These are phyloP conservation scores for Platycnemis pennipes DNA, from an alignment of 2,888 invertebrate genomes.

Conservation along the genomic window DNA sequence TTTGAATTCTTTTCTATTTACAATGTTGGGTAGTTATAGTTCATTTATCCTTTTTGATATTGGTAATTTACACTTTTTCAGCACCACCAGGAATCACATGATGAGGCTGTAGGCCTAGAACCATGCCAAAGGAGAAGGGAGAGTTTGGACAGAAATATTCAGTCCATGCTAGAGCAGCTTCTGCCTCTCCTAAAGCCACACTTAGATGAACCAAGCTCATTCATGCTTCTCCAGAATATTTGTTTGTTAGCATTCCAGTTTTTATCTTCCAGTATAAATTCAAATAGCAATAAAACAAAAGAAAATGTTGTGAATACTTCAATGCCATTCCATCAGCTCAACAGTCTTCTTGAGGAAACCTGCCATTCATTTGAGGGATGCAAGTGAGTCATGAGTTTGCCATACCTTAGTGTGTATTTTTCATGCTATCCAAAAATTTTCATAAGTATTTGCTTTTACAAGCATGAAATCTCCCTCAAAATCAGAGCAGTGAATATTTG, in stretches of 20 bases:
- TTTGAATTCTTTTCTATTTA: no score
- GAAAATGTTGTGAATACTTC: constrained; percentile 75
- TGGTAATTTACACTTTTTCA: not conserved
- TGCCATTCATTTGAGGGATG: constrained; percentile 79
- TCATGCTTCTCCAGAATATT: constrained; percentile 73
- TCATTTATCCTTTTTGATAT: not conserved
- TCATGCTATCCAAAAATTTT: no score
- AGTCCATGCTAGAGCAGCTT: constrained; percentile 80
- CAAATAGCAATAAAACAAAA: constrained; percentile 55
- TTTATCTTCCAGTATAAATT: constrained; percentile 42
- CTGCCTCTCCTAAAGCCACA: constrained; percentile 81
- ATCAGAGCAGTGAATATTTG: no score
- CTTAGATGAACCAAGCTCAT: constrained; percentile 78
- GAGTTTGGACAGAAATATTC: constrained; percentile 73
- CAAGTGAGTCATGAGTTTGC: constrained; percentile 76
- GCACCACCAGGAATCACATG: not conserved
- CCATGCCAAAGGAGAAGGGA: constrained; percentile 10
- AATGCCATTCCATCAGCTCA: constrained; percentile 79
- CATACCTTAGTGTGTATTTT: no score
- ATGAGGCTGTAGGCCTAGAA: not conserved
- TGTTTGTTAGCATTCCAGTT: constrained; percentile 73
- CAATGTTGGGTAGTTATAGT: not conserved
- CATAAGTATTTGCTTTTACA: no score
- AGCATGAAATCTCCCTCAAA: no score
- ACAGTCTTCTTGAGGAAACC: constrained; percentile 78